Conservation (phyloP, 1,140 invertebrate species). For the Orussus abietinus region DNA sequence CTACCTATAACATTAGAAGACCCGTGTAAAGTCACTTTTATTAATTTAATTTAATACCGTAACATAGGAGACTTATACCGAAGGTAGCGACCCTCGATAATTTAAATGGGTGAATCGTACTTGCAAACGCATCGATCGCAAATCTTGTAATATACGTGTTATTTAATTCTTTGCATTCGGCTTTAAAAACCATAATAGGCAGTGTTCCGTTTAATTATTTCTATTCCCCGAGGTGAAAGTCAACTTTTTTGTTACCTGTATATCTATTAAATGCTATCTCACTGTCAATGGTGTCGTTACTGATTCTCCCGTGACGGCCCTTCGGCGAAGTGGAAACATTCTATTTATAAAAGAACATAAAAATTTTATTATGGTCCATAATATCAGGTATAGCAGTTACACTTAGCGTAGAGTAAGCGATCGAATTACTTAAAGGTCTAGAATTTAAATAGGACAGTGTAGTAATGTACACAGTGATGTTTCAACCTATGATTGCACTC, state of each 20-base stretch:
- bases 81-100: background rate
- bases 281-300: too few relatives aligned
- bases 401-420: slow-evolving; percentile 20
- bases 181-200: too few relatives aligned
- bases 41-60: background rate
- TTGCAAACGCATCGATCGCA: background rate
- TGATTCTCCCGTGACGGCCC: too few relatives aligned
- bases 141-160: background rate
- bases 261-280: too few relatives aligned
- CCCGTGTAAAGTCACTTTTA: background rate
- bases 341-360: slow-evolving; percentile 33
- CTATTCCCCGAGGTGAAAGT: too few relatives aligned
- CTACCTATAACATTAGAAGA: too few relatives aligned
- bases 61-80: background rate
- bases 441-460: slow-evolving; percentile 5
- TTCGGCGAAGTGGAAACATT: too few relatives aligned
- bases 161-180: slow-evolving; percentile 1
- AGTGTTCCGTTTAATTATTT: too few relatives aligned
- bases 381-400: slow-evolving; percentile 29
- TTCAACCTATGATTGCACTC: slow-evolving; percentile 5
- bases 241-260: too few relatives aligned
- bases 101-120: background rate
- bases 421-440: slow-evolving; percentile 17
- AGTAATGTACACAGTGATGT: background rate
- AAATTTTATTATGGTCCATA: slow-evolving; percentile 38